Evolutionary conservation across 2,113 vertebrate species (phyloP), one percentile per base, ranked within the genome.

Genomic region (Paedocypris sp.): DNA sequence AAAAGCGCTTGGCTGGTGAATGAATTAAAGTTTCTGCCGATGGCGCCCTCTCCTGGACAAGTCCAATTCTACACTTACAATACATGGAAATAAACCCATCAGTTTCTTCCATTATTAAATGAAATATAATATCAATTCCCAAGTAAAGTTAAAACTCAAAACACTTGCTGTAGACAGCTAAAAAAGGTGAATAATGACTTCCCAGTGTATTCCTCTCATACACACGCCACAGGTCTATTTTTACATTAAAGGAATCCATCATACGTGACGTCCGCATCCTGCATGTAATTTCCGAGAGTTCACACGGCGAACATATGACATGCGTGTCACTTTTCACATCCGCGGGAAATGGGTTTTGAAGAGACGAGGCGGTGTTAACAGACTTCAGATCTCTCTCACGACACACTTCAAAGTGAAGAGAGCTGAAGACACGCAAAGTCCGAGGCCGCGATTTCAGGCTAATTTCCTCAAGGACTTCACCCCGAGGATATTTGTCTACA

Each of bases 291-390:
- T 8, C 20, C 19, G 22, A 50, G 20, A 12, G 13, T 23, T 29
- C 31, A 58, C n/a, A 28, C 39, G 42, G 32, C 39, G 54, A 26
- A 41, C 16, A n/a, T 25, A 38, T 13, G 22, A 60, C 41, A 54
- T 54, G 60, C 10, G 19, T 47, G 59, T 25, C 12, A 15, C 10
- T 31, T 25, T 43, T 43, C 50, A 36, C 53, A 67, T 49, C 60
- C 67, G 54, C 49, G 54, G 53, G 53, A 73, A 72, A 45, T 60
- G 38, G 19, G 28, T 38, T 62, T 66, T 41, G 50, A 33, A 50
- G 59, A 28, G 31, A 33, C 45, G 28, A 38, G 32, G 15, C 45
- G 33, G 48, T 49, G 64, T 60, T 62, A 70, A 69, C 61, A 66
- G 60, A 64, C 33, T 28, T 61, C 18, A 32, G 58, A 69, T 47